phyloP scores from a whole-genome alignment of 2,888 invertebrate species.

The Polydesmus complanatus region DNA sequence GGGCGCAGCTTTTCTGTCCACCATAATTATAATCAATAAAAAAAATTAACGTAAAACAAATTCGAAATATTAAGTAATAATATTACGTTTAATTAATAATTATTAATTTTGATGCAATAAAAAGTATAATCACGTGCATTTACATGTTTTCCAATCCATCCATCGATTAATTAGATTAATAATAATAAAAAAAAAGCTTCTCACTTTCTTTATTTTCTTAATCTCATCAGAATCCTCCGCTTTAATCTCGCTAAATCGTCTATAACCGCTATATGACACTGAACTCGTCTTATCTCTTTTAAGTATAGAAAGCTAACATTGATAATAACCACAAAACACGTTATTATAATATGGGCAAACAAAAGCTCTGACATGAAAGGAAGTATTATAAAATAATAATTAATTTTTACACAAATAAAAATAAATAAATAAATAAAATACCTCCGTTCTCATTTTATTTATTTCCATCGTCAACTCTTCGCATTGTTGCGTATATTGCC shows the following conservation, averaged over 20 bases:
- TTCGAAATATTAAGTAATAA: no score
- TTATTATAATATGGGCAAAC: no score
- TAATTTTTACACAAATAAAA: constrained; percentile 5
- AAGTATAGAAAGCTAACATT: background rate
- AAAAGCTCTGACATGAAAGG: no score
- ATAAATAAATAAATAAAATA: constrained; percentile 28
- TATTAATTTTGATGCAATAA: no score
- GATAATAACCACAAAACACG: background rate
- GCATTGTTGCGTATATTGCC: constrained; percentile 85
- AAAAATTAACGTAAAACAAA: no score
- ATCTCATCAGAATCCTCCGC: constrained; percentile 52
- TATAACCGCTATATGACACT: background rate
- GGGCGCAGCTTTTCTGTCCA: no score
- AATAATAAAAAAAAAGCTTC: no score
- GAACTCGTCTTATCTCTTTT: background rate
- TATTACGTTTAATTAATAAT: no score
- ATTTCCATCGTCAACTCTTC: constrained; percentile 78
- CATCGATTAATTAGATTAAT: no score
- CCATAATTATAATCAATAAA: no score
- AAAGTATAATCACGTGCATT: no score
- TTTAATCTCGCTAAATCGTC: constrained; percentile 11
- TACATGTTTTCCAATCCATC: no score
- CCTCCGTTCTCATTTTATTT: constrained; percentile 75
- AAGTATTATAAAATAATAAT: background rate
- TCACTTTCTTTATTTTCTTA: constrained; percentile 60